Evolutionary conservation across 2,113 vertebrate species (phyloP).

Genomic region (Condylura cristata): DNA sequence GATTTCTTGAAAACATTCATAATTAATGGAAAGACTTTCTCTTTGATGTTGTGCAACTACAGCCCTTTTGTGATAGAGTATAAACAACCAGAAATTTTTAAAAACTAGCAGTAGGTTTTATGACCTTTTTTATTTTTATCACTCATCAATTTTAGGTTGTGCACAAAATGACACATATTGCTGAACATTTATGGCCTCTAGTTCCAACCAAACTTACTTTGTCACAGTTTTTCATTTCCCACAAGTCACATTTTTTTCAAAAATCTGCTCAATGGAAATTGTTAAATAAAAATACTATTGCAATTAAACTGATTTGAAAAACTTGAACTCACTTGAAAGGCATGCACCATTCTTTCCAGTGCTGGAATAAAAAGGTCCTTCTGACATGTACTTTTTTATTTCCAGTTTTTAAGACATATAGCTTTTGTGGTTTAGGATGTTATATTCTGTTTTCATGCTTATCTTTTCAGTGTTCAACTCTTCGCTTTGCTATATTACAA

Average conservation of each 20-base stretch:
- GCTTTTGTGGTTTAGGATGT: conserved; percentile 48
- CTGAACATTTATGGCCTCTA: conserved; percentile 48
- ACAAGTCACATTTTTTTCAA: background rate
- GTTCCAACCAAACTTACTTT: conserved; percentile 37
- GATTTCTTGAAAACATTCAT: conserved; percentile 55
- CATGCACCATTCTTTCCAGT: conserved; percentile 61
- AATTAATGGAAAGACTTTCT: conserved; percentile 61
- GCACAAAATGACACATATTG: conserved; percentile 51
- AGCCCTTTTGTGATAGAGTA: conserved; percentile 40
- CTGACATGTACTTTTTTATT: conserved; percentile 48
- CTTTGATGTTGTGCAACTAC: conserved; percentile 63
- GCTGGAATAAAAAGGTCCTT: conserved; percentile 54
- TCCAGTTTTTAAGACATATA: background rate
- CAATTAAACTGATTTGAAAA: conserved; percentile 70
- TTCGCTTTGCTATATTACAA: conserved; percentile 65
- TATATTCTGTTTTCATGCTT: conserved; percentile 76
- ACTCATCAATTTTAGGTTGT: conserved; percentile 66
- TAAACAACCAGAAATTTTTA: conserved; percentile 53
- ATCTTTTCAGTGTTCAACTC: conserved; percentile 70
- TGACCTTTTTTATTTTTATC: conserved; percentile 37
- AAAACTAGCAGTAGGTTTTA: conserved; percentile 47
- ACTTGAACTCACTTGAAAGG: conserved; percentile 58
- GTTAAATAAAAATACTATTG: conserved; percentile 63
- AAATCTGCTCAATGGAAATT: conserved; percentile 68
- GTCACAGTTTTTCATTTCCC: conserved; percentile 60